Conservation (phyloP, 2,113 vertebrate genomes). For the Dromas ardeola region DNA sequence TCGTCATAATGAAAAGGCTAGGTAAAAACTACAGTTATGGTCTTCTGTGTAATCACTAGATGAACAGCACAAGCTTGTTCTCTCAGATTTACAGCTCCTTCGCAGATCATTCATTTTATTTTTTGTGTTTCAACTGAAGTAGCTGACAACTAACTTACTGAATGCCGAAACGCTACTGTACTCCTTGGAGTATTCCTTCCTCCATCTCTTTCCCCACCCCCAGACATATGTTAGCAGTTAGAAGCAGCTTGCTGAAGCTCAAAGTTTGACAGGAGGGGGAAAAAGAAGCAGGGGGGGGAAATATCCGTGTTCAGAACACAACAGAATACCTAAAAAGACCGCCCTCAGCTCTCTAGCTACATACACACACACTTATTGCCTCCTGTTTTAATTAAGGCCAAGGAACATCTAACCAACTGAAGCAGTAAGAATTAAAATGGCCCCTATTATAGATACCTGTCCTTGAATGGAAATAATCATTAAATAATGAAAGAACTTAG, state of each 20-base stretch:
- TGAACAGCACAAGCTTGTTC: neutral
- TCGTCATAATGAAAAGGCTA: neutral
- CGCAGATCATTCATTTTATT: slow-evolving; percentile 62
- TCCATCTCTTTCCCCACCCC: slow-evolving; percentile 30
- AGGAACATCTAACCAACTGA: neutral
- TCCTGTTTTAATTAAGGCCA: neutral
- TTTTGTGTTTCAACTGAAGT: slow-evolving; percentile 16
- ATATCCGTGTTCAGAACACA: neutral
- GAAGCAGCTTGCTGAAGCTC: slow-evolving; percentile 62
- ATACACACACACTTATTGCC: neutral
- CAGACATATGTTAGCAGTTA: slow-evolving; percentile 76
- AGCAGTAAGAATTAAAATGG: neutral
- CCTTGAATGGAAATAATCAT: neutral
- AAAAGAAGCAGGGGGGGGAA: neutral
- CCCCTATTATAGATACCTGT: neutral
- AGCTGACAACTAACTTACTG: slow-evolving; percentile 68
- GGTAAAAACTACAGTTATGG: neutral
- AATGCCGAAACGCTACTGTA: slow-evolving; percentile 75
- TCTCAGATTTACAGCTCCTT: slow-evolving; percentile 33
- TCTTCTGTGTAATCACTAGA: neutral
- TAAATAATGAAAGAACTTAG: neutral
- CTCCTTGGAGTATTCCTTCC: slow-evolving; percentile 63
- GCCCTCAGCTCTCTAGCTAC: neutral
- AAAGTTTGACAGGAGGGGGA: neutral
- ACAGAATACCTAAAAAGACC: neutral